phyloP scores from a whole-genome alignment of 2,113 vertebrate genomes.

The Chloroceryle aenea region DNA sequence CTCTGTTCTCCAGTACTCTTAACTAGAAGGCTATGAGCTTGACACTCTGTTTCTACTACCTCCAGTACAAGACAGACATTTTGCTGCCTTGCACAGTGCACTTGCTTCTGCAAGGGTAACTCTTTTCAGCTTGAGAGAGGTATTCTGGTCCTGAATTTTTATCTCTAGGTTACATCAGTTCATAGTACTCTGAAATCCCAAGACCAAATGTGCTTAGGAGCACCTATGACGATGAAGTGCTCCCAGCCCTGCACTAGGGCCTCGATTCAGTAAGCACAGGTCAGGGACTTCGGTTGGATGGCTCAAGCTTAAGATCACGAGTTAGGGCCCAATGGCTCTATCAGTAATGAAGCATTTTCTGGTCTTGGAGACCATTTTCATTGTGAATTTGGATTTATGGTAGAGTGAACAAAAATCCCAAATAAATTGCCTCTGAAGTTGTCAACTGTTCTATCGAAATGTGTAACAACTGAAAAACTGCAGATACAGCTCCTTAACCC shows the following conservation, averaged over 20 bases:
- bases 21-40: not conserved
- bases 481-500: not conserved
- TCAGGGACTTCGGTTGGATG: not conserved
- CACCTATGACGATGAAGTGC: not conserved
- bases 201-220: not conserved
- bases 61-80: not conserved
- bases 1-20: not conserved
- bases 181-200: not conserved
- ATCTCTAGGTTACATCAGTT: not conserved
- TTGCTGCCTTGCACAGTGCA: not conserved
- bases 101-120: not conserved
- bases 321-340: not conserved
- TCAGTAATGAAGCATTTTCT: constrained; percentile 6
- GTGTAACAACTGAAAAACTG: not conserved
- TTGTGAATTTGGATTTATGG: not conserved
- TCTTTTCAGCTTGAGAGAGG: not conserved
- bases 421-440: not conserved
- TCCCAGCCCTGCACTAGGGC: not conserved
- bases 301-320: constrained; percentile 5
- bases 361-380: not conserved
- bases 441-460: not conserved
- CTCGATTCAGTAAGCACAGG: not conserved
- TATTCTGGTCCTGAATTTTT: too few species aligned
- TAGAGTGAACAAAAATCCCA: not conserved
- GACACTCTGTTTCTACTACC: not conserved